Percentiles rank a stretch among this genome's conserved stretches.
Conservation (phyloP, 2,113 vertebrate species). For the Morone saxatilis region DNA sequence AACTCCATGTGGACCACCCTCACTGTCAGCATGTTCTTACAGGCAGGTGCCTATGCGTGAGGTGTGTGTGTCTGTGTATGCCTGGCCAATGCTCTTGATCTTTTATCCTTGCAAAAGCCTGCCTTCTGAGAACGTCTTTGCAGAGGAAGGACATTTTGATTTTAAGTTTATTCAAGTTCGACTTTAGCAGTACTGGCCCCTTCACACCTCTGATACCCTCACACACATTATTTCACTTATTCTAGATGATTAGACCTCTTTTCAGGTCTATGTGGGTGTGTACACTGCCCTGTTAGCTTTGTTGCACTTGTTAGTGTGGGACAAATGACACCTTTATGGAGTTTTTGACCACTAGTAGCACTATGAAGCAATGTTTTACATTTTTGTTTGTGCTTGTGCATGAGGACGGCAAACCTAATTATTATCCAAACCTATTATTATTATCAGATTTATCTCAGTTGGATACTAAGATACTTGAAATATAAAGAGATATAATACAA, state of each 20-base stretch:
- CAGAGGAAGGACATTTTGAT: not conserved
- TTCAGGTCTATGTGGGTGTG: not conserved
- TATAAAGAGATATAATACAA: too few species aligned
- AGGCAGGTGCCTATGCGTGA: not conserved
- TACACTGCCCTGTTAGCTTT: not conserved
- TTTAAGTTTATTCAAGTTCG: not conserved
- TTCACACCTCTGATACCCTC: not conserved
- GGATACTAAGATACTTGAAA: not conserved
- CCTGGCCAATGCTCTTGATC: not conserved
- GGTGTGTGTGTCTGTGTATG: not conserved
- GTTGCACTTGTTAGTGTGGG: not conserved
- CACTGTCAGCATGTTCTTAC: not conserved
- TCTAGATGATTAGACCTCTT: not conserved
- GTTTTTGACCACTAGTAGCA: not conserved
- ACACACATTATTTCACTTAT: not conserved
- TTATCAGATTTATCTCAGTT: not conserved
- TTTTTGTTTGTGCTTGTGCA: not conserved
- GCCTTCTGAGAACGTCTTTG: not conserved
- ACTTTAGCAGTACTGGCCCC: not conserved
- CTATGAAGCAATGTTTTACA: not conserved
- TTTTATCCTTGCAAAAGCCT: constrained; percentile 11
- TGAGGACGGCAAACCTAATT: not conserved
- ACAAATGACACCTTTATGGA: not conserved
- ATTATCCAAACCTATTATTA: too few species aligned
- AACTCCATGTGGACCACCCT: not conserved